These are phyloP conservation scores for Coelogynopora nodosa DNA, from an alignment of 2,888 invertebrate species.

Conservation along the genomic window DNA sequence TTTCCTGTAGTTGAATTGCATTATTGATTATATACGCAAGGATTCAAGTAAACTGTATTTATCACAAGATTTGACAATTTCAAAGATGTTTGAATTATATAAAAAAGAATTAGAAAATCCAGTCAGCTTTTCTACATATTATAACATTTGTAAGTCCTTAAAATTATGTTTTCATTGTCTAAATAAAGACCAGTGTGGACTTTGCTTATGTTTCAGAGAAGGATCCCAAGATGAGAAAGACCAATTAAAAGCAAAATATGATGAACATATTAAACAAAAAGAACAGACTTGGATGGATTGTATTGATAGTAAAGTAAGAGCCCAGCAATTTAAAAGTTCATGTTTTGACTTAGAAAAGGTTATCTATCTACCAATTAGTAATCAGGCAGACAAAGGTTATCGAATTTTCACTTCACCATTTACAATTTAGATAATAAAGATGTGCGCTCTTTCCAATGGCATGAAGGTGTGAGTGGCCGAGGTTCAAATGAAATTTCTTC, in stretches of 20 bases:
- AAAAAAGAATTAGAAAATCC: background rate
- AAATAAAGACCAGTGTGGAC: background rate
- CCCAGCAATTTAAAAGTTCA: background rate
- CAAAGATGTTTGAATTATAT: constrained; percentile 20
- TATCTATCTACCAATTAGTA: background rate
- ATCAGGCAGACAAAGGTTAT: too few species aligned
- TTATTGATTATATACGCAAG: background rate
- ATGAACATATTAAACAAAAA: background rate
- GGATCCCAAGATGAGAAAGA: background rate
- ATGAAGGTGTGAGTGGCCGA: background rate
- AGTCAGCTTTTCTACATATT: constrained; percentile 2
- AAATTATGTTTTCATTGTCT: background rate
- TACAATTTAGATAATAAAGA: background rate
- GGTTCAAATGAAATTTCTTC: background rate
- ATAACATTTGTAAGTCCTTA: background rate
- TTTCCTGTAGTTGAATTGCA: background rate
- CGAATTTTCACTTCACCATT: too few species aligned
- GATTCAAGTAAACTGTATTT: constrained; percentile 16
- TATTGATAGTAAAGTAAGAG: background rate
- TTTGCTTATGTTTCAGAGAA: background rate
- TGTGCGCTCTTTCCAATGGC: too few species aligned
- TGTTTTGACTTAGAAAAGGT: background rate
- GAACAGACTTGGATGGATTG: background rate
- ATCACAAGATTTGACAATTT: background rate
- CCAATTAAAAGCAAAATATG: background rate